Base-by-base conservation (phyloP, 1,140 invertebrate genomes). In the Drosophila bifasciata region DNA sequence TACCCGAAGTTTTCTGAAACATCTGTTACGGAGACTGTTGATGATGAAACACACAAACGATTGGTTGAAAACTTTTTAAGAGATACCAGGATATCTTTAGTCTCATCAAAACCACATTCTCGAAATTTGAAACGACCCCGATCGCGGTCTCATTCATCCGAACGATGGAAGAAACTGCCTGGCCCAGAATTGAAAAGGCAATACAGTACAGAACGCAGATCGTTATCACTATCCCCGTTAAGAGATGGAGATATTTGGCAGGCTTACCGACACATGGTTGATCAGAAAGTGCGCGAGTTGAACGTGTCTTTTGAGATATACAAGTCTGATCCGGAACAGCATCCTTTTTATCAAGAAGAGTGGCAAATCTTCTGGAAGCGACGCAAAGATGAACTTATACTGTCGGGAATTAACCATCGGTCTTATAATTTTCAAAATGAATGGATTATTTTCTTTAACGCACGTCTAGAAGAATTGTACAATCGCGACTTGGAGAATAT, bases 391-490 rank as follows among this genome's bases (percentile, higher is more conserved):
- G 78, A 90, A 15, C 75, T 91, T 3, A 72, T 76, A 15, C 48
- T 52, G 4, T 91, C 88, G 55, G 95, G 95, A 76, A 94, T 95
- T 21, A 95, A 97, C 88, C 94, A 95, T 6, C 93, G 93, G 8
- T 94, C 94, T 43, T 94, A 96, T 84, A 96, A 97, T 85, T 97
- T 96, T 85, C 96, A 96, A 83, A 95, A 95, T 6, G 96, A 97
- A 77, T 97, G 96, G 96, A 96, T 96, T 58, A 91, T 93, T 19
- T 96, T 94, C 84, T 97, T 96, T 95, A 96, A 95, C 73, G 93
- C 93, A 45, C 93, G 95, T 11, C 95, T 97, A 93, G 93, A 95
- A 23, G 95, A 96, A 66, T 89, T 97, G 1, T 95, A 96, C 79
- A 93, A 93, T 16, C 93, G 94, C 46, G 79, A 73, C 15, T 51